Evolutionary conservation across 2,888 invertebrate genomes (phyloP), one percentile per base, ranked within the genome.

Genomic region (Vesta saturnalis): DNA sequence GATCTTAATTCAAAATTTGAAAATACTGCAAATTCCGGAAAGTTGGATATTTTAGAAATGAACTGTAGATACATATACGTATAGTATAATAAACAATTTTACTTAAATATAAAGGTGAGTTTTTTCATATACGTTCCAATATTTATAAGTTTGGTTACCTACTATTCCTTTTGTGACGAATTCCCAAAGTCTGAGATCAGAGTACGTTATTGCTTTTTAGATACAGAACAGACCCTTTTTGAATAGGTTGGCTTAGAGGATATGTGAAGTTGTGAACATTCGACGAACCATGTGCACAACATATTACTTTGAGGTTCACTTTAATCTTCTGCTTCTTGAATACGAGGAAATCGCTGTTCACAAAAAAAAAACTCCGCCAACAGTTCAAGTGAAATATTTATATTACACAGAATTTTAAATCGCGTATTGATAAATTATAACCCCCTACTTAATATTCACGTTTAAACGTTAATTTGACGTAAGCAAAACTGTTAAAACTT

Each of bases 241-340:
- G 68, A 65, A 69, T 69, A 65, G 69, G 64, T 39, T 61, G 69
- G 65, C 69, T 69, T 65, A 68, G 64, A 60, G 69, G 65, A 69
- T 69, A 69, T 61, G 69, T 69, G 69, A 62, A 69, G 69, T 65
- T 69, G 65, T 52, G 55, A 69, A 69, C 69, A 65, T 65, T 60
- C 58, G 62, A 49, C 61, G 61, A 65, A 59, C 69, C 69, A 65
- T 65, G 61, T 69, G 64, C 58, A 69, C 61, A 68, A 65, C 65
- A 59, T 65, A 69, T 64, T 69, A 69, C 65, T 69, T 69, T 65
- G 70, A 70, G 71, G 71, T 72, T 70, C 67, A 70, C 72, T 74
- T 74, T 74, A 74, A 74, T 72, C 72, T 73, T 72, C 69, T 71
- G 63, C 71, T 67, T 64, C 67, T 72, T 73, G 71, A 70, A 67